These are phyloP conservation scores for Allolobophora icterica DNA, from an alignment of 2,888 invertebrate genomes.

Conservation along the genomic window DNA sequence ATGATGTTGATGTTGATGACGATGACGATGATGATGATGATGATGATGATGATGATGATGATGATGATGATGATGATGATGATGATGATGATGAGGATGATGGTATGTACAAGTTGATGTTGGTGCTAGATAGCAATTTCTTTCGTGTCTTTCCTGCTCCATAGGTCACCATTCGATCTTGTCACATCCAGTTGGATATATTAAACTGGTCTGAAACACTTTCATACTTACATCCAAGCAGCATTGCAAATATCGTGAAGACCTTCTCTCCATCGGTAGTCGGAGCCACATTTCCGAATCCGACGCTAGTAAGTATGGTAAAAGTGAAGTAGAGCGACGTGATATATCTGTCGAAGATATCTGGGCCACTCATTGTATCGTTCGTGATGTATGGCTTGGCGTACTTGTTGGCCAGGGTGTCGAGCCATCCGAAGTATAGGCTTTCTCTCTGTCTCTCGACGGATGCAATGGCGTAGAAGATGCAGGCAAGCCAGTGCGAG, in stretches of 20 bases:
- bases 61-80: too few relatives aligned
- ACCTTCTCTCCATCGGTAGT: slow-evolving; percentile 65
- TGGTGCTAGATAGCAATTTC: slow-evolving; percentile 58
- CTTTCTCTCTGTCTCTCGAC: slow-evolving; percentile 52
- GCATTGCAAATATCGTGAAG: slow-evolving; percentile 66
- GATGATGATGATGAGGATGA: too few relatives aligned
- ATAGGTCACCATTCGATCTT: too few relatives aligned
- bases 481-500: slow-evolving; percentile 66
- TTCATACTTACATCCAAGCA: slow-evolving; percentile 64
- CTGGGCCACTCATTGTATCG: slow-evolving; percentile 60
- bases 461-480: slow-evolving; percentile 65
- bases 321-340: slow-evolving; percentile 66
- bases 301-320: slow-evolving; percentile 65
- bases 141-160: too few relatives aligned
- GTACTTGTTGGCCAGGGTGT: slow-evolving; percentile 57
- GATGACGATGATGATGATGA: too few relatives aligned
- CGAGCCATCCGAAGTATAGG: slow-evolving; percentile 59
- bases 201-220: background rate
- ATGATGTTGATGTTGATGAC: too few relatives aligned
- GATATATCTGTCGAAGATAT: slow-evolving; percentile 63
- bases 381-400: slow-evolving; percentile 59
- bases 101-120: too few relatives aligned
- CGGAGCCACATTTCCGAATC: slow-evolving; percentile 65
- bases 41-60: too few relatives aligned
- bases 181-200: background rate